A percentile compares a stretch with the other conserved stretches of the same genome.
Evolutionary conservation across 2,888 invertebrate genomes (phyloP).

Genomic region (Philhelius pedissequus): DNA sequence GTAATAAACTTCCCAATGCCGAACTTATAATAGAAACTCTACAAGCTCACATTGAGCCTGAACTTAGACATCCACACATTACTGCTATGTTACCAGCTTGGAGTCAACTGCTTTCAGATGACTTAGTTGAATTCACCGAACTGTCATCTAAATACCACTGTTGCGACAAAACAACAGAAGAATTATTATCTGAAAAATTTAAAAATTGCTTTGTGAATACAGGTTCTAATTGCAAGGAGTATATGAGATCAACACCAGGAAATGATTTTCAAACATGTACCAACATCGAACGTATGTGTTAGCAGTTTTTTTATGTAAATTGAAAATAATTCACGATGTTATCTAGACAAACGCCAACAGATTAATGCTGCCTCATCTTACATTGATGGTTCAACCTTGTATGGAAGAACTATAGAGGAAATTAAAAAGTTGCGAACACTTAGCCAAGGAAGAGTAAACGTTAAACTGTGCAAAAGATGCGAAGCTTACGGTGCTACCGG

Average conservation of each 20-base stretch:
- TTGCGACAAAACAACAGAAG: slow-evolving; percentile 74
- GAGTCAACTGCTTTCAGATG: slow-evolving; percentile 87
- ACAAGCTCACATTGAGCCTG: slow-evolving; percentile 80
- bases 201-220: slow-evolving; percentile 81
- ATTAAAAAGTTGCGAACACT: slow-evolving; percentile 85
- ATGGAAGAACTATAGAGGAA: slow-evolving; percentile 86
- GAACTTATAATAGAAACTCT: slow-evolving; percentile 82
- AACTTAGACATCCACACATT: slow-evolving; percentile 84
- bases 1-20: slow-evolving; percentile 83
- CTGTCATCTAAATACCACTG: slow-evolving; percentile 79
- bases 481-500: slow-evolving; percentile 84
- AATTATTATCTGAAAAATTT: slow-evolving; percentile 73
- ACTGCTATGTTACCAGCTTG: slow-evolving; percentile 89
- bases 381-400: slow-evolving; percentile 90
- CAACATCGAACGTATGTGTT: slow-evolving; percentile 82
- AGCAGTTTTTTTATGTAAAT: background rate
- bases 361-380: slow-evolving; percentile 92
- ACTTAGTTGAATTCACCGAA: slow-evolving; percentile 85
- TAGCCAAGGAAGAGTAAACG: slow-evolving; percentile 85
- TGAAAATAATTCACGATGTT: background rate
- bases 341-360: slow-evolving; percentile 86
- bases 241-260: slow-evolving; percentile 85
- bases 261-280: slow-evolving; percentile 82
- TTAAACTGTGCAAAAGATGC: slow-evolving; percentile 84
- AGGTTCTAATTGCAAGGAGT: slow-evolving; percentile 82